phyloP scores from a whole-genome alignment of 2,888 invertebrate species.

The Mythimna lalbum region DNA sequence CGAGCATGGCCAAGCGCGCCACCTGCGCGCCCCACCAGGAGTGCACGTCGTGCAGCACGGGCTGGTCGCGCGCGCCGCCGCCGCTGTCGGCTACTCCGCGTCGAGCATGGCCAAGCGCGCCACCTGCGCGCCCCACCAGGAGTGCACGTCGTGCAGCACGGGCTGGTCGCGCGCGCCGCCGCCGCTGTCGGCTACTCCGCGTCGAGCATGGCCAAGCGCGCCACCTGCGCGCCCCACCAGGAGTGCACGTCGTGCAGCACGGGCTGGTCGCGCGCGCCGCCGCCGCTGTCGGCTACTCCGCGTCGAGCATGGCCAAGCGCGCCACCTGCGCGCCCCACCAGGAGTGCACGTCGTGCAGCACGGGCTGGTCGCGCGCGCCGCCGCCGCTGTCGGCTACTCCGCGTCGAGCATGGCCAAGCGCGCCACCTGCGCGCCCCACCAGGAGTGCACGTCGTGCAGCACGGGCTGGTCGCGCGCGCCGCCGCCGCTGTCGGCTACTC shows the following conservation, averaged over 20 bases:
- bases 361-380: slow-evolving; percentile 71
- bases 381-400: slow-evolving; percentile 42
- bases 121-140: slow-evolving; percentile 95
- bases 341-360: slow-evolving; percentile 94
- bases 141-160: slow-evolving; percentile 93
- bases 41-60: too few species aligned
- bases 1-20: too few species aligned
- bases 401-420: slow-evolving; percentile 26
- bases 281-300: slow-evolving; percentile 10
- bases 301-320: slow-evolving; percentile 23
- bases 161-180: slow-evolving; percentile 68
- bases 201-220: slow-evolving; percentile 23
- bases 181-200: slow-evolving; percentile 7
- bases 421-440: slow-evolving; percentile 94
- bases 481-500: slow-evolving; percentile 40
- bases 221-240: slow-evolving; percentile 95
- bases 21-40: too few species aligned
- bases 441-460: slow-evolving; percentile 94
- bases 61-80: too few species aligned
- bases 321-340: slow-evolving; percentile 95
- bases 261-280: slow-evolving; percentile 68
- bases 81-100: slow-evolving; percentile 7
- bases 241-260: slow-evolving; percentile 94
- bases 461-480: slow-evolving; percentile 73
- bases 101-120: slow-evolving; percentile 22